A percentile compares a stretch with the other conserved stretches of the same genome.
Conservation (phyloP, 2,888 invertebrate species). For the Pachymerium ferrugineum region DNA sequence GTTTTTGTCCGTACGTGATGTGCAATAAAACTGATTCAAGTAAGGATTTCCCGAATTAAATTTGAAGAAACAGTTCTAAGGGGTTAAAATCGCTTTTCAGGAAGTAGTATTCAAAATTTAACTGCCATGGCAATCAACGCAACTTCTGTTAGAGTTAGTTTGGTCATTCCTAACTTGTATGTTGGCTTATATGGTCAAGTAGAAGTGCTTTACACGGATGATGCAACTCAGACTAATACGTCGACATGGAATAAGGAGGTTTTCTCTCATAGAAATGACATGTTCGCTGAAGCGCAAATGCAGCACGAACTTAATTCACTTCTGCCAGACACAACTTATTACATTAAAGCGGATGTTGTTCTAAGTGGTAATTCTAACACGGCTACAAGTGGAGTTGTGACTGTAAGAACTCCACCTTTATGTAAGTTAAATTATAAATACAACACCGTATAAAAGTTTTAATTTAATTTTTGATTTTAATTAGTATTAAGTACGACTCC, state of each 20-base stretch:
- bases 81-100: constrained; percentile 33
- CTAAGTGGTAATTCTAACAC: constrained; percentile 70
- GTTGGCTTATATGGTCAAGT: constrained; percentile 82
- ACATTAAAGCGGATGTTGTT: constrained; percentile 72
- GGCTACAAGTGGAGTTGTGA: constrained; percentile 70
- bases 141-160: constrained; percentile 71
- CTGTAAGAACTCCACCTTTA: constrained; percentile 61
- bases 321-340: constrained; percentile 72
- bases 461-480: neutral
- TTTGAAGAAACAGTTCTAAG: too few species aligned
- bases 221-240: constrained; percentile 45
- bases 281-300: constrained; percentile 76
- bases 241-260: constrained; percentile 71
- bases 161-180: constrained; percentile 72
- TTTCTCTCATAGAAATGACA: constrained; percentile 77
- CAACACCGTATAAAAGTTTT: too few species aligned
- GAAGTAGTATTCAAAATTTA: constrained; percentile 40
- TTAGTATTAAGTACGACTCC: constrained; percentile 43
- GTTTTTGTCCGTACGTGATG: constrained; percentile 37
- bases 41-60: too few species aligned
- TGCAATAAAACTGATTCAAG: constrained; percentile 36
- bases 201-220: constrained; percentile 73
- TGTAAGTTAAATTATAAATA: constrained; percentile 39
- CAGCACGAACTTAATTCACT: constrained; percentile 75
- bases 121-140: constrained; percentile 63